These are phyloP conservation scores for Lithophane leautieri DNA, from an alignment of 2,888 invertebrate species.

Conservation along the genomic window DNA sequence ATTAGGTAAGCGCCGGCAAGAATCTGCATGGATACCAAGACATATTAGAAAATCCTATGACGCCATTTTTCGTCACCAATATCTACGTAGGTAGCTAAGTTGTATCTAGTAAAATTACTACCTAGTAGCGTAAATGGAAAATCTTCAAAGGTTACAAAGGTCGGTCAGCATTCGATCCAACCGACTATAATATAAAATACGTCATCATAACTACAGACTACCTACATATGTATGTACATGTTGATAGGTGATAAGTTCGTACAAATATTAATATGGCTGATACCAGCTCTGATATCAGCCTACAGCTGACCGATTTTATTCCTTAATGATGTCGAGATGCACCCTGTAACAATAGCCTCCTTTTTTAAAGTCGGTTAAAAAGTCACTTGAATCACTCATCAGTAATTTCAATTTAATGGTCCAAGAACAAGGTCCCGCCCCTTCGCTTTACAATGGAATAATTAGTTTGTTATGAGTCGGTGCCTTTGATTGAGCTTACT, in stretches of 20 bases:
- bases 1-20: background rate
- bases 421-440: background rate
- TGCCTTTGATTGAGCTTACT: background rate
- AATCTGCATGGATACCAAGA: background rate
- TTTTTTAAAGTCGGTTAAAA: background rate
- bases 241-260: background rate
- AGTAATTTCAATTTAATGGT: background rate
- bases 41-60: background rate
- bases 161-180: conserved; percentile 4
- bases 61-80: background rate
- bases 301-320: background rate
- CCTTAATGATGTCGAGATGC: background rate
- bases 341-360: background rate
- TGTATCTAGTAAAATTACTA: conserved; percentile 12
- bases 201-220: conserved; percentile 23
- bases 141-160: conserved; percentile 16
- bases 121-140: conserved; percentile 3
- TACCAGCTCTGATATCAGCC: no score
- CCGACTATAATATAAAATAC: conserved; percentile 3
- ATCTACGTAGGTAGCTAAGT: background rate
- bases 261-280: background rate
- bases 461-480: background rate
- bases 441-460: background rate
- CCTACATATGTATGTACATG: background rate
- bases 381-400: background rate